Evolutionary conservation across 2,888 invertebrate species (phyloP).

Genomic region (Epirrhoe alternata): DNA sequence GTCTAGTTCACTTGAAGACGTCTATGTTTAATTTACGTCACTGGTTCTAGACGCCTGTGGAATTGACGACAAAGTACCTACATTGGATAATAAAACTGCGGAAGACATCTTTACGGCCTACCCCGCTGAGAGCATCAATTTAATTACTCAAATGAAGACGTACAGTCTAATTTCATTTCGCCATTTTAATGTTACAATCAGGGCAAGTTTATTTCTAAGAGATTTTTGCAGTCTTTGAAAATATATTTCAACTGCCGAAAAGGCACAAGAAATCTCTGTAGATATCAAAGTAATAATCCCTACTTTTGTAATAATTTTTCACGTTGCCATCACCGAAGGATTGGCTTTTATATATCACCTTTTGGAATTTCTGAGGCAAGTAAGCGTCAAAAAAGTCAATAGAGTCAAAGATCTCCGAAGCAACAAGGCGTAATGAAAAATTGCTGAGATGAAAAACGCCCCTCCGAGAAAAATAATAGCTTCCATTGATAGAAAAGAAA

Average conservation of each 20-base stretch:
- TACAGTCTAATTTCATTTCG: constrained; percentile 26
- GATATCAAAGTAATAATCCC: too few species aligned
- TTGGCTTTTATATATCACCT: constrained; percentile 5
- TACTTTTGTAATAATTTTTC: too few species aligned
- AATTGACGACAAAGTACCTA: constrained; percentile 6
- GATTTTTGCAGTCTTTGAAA: constrained; percentile 8
- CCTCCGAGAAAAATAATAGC: constrained; percentile 34
- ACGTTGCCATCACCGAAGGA: not conserved
- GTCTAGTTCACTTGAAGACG: too few species aligned
- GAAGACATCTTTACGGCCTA: constrained; percentile 27
- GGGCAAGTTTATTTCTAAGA: constrained; percentile 3
- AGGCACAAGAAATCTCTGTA: too few species aligned
- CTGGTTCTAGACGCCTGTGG: not conserved
- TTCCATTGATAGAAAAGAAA: constrained; percentile 32
- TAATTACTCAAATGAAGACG: constrained; percentile 35
- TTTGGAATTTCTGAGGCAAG: constrained; percentile 1
- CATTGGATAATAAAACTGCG: constrained; percentile 27
- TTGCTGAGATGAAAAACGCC: constrained; percentile 33
- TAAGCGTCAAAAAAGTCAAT: constrained; percentile 19
- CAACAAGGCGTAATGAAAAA: constrained; percentile 36
- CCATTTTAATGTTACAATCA: constrained; percentile 20
- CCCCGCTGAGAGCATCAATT: constrained; percentile 29
- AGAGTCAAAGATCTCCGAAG: constrained; percentile 28
- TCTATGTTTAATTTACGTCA: not conserved
- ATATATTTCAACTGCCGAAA: not conserved